Base-by-base conservation (phyloP, 2,888 invertebrate genomes). In the Zele albiditarsus region DNA sequence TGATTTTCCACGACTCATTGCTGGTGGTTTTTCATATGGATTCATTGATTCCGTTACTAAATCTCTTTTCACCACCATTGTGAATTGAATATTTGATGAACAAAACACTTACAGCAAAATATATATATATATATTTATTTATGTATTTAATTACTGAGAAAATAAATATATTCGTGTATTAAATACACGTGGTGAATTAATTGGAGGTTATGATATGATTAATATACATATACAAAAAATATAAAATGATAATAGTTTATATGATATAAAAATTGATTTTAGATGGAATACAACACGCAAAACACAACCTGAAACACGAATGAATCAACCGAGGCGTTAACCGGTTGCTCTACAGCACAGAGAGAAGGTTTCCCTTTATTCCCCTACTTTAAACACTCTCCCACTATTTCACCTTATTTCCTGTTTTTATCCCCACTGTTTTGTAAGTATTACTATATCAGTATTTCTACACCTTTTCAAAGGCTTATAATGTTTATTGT, bases 21-120 rank as follows among this genome's bases (percentile, higher is more conserved):
- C 84, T 68, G 89, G 87, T 82, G 93, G 93, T 77, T 86, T 89
- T 79, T 87, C 86, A 78, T 88, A 89, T 83, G 92, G 90, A 83
- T 92, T 92, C 65, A 91, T 91, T 33, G 90, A 84, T 62, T 92
- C 90, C 84, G 91, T 91, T 75, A 84, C 80, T 60, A 81, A 78
- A 73, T 80, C 82, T 76, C 82, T 79, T 75, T 86, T 86, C 53
- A 84, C 80, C 53, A 53, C 53, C 53, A 53, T 53, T 53, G 53
- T 46, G 16, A 14, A n/a, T 46, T 1, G 2, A 16, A 46, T 33
- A 33, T 46, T n/a, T 38, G 8, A 8, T 38, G 38, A 6, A n/a
- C n/a, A n/a, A n/a, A n/a, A n/a, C n/a, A n/a, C n/a, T n/a, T n/a
- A n/a, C n/a, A n/a, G n/a, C n/a, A 38, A 38, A 8, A 38, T 12